phyloP scores from a whole-genome alignment of 2,113 vertebrate species.

The Orthonyx spaldingii region DNA sequence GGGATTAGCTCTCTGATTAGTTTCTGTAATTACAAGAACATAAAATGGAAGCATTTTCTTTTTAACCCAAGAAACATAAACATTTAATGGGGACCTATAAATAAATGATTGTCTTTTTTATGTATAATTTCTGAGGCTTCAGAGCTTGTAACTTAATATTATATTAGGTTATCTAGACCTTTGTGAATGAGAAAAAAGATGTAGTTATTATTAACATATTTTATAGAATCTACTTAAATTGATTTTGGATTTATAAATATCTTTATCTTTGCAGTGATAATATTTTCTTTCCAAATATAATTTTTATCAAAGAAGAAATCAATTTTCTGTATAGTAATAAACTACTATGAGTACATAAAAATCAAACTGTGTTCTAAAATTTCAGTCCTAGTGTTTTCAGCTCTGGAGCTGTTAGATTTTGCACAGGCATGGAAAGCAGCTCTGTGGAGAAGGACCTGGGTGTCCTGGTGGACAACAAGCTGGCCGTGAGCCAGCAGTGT shows the following conservation, averaged over 20 bases:
- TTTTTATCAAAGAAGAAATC: neutral
- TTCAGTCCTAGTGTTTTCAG: neutral
- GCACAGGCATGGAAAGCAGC: neutral
- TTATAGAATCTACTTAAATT: neutral
- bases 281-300: neutral
- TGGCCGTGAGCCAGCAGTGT: neutral
- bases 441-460: rapidly evolving
- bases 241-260: neutral
- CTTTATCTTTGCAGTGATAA: neutral
- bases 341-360: neutral
- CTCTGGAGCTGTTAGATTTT: neutral
- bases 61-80: neutral
- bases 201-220: neutral
- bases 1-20: neutral
- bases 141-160: neutral
- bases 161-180: neutral
- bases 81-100: neutral
- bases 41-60: neutral
- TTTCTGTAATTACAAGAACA: neutral
- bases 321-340: neutral
- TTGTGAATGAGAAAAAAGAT: neutral
- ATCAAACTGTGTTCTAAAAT: neutral
- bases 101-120: neutral
- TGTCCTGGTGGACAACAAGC: rapidly evolving
- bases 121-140: neutral